A percentile compares a stretch with the other conserved stretches of the same genome.
phyloP scores from a whole-genome alignment of 2,797 vertebrate species.

The Eupleurogrammus muticus region DNA sequence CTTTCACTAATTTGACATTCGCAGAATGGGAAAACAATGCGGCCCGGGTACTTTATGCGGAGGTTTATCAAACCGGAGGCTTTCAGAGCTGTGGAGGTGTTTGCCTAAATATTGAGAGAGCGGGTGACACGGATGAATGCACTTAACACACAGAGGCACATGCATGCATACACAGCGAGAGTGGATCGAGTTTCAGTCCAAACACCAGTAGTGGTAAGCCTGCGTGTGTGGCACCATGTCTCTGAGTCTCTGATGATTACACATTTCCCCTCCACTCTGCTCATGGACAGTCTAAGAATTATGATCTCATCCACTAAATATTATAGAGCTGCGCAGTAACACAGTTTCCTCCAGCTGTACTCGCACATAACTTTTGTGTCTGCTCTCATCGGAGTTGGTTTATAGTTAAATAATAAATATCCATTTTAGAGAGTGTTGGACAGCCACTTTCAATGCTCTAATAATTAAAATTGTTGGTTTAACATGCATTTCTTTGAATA shows the following conservation, averaged over 20 bases:
- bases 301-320: conserved; percentile 26
- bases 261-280: conserved; percentile 11
- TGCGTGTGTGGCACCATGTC: conserved; percentile 20
- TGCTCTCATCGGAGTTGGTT: not conserved
- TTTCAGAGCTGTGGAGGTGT: conserved; percentile 29
- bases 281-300: conserved; percentile 19
- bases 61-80: conserved; percentile 50
- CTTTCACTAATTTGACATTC: conserved; percentile 27
- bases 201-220: conserved; percentile 40
- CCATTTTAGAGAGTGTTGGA: not conserved
- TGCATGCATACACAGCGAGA: conserved; percentile 30
- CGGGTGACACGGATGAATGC: conserved; percentile 53
- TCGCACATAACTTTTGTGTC: not conserved
- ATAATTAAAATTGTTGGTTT: not conserved
- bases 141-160: conserved; percentile 33
- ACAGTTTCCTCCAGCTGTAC: not conserved
- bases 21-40: conserved; percentile 46
- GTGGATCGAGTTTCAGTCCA: conserved; percentile 24
- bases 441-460: not conserved
- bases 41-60: conserved; percentile 31
- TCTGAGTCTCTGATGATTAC: conserved; percentile 27
- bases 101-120: conserved; percentile 57
- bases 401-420: not conserved
- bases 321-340: conserved; percentile 21
- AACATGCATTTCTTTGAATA: not conserved